Percentiles rank a stretch among this genome's conserved stretches.
phyloP scores from a whole-genome alignment of 2,113 vertebrate genomes.

The Cercocebus atys region DNA sequence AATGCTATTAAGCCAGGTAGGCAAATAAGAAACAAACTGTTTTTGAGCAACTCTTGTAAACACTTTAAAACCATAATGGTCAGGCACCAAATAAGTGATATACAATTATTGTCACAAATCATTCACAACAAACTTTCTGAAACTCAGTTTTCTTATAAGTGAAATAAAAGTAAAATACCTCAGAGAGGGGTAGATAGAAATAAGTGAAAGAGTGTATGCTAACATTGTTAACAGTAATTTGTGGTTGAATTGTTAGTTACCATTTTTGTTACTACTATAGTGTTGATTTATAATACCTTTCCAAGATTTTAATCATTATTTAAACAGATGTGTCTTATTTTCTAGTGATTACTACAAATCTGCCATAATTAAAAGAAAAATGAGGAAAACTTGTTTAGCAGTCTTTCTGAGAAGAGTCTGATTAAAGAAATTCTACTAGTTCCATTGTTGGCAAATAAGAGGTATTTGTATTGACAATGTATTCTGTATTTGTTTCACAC shows the following conservation, averaged over 20 bases:
- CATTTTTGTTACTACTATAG: constrained; percentile 19
- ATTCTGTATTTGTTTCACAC: not conserved
- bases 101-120: not conserved
- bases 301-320: constrained; percentile 61
- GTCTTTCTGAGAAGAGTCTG: constrained; percentile 26
- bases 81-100: not conserved
- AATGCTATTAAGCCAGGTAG: not conserved
- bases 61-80: not conserved
- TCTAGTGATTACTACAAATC: constrained; percentile 20
- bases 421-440: constrained; percentile 26
- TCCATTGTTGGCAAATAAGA: constrained; percentile 28
- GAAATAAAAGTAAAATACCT: not conserved
- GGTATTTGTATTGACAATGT: not conserved
- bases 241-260: constrained; percentile 3
- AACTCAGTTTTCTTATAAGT: constrained; percentile 8
- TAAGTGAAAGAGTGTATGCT: not conserved
- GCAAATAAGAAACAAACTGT: not conserved
- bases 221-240: not conserved
- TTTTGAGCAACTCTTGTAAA: not conserved
- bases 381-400: constrained; percentile 50
- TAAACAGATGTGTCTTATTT: constrained; percentile 64
- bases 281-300: constrained; percentile 32
- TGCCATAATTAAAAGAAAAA: constrained; percentile 48
- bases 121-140: not conserved
- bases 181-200: not conserved